Conservation (phyloP, 2,113 vertebrate genomes). For the Chamaea fasciata region DNA sequence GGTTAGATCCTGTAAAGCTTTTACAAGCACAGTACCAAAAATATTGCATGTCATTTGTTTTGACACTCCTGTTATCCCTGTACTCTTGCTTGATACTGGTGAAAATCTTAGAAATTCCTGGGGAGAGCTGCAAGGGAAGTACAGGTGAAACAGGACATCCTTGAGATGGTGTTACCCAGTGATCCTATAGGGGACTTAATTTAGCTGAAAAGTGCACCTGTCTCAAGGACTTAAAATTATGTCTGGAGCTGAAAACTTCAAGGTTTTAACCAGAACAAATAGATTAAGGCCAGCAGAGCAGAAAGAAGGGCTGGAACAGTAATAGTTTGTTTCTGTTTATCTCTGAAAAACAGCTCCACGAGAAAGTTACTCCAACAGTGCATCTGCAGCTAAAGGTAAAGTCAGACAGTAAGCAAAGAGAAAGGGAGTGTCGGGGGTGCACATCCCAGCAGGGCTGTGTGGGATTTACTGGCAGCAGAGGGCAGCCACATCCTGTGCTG, state of each 20-base stretch:
- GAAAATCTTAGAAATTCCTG: neutral
- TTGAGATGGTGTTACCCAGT: neutral
- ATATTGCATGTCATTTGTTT: neutral
- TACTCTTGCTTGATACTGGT: neutral
- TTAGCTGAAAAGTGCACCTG: neutral
- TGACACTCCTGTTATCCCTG: neutral
- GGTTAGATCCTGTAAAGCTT: neutral
- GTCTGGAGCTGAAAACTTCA: neutral
- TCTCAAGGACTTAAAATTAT: neutral
- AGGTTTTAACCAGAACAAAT: neutral
- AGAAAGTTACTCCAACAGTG: neutral
- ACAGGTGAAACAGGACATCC: neutral
- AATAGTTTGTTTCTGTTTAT: neutral
- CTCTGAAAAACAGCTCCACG: neutral
- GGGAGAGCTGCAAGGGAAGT: neutral
- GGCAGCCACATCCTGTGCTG: neutral
- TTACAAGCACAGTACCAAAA: neutral
- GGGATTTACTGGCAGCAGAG: conserved; percentile 40
- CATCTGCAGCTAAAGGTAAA: neutral
- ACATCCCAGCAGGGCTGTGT: neutral
- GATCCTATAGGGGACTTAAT: neutral
- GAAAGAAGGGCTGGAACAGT: neutral
- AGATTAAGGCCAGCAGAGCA: neutral
- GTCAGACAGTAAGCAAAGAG: neutral
- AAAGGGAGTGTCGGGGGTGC: neutral